Percentiles rank a stretch among this genome's conserved stretches.
These are phyloP conservation scores for Litoditis marina DNA, from an alignment of 2,888 invertebrate species.

Conservation along the genomic window DNA sequence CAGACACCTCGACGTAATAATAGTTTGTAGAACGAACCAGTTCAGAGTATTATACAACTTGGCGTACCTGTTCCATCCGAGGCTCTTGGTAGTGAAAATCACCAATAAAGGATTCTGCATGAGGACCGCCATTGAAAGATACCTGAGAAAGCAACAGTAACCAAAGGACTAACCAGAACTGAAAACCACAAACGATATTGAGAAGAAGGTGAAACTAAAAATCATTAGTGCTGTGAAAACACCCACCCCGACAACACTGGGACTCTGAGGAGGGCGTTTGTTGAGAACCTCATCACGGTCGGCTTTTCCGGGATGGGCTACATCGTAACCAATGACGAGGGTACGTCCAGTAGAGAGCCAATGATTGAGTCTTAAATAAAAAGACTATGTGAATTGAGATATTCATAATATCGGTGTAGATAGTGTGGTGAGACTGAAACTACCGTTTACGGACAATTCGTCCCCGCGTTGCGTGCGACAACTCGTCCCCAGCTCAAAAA, in stretches of 20 bases:
- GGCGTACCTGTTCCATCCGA: constrained; percentile 24
- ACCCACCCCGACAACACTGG: constrained; percentile 29
- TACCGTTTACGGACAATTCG: too few species aligned
- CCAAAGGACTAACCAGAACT: too few species aligned
- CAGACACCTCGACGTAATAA: too few species aligned
- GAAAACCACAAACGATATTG: too few species aligned
- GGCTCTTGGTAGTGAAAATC: constrained; percentile 38
- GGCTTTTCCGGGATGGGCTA: constrained; percentile 23
- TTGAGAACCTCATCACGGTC: constrained; percentile 1
- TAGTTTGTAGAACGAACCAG: too few species aligned
- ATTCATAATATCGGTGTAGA: too few species aligned
- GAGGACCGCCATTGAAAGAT: constrained; percentile 27
- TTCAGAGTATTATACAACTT: too few species aligned
- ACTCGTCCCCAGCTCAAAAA: too few species aligned
- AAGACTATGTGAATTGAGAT: too few species aligned
- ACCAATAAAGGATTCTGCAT: constrained; percentile 27
- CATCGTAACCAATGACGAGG: constrained; percentile 28
- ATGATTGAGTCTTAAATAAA: constrained; percentile 9
- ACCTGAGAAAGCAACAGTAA: constrained; percentile 23
- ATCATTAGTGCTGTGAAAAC: background rate
- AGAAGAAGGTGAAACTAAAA: too few species aligned
- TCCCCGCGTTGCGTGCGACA: too few species aligned
- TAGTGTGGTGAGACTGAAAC: too few species aligned
- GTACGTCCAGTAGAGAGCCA: constrained; percentile 10
- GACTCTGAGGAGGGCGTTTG: constrained; percentile 14